Base-by-base conservation (phyloP, 2,888 invertebrate species). In the Euspilapteryx auroguttella region DNA sequence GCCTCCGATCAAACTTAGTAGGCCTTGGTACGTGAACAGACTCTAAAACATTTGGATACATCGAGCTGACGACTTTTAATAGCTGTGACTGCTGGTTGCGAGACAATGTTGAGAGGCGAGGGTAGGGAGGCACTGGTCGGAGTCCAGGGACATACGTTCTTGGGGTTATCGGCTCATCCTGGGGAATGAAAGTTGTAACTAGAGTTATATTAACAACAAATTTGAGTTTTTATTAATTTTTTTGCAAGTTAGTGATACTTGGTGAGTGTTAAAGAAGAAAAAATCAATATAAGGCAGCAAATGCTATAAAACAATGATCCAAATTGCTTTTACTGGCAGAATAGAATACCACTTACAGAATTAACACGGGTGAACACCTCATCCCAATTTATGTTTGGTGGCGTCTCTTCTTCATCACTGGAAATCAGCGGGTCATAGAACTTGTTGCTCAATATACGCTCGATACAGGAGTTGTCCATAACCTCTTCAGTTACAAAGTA, bases 381-480 rank as follows among this genome's bases (percentile, higher is more conserved):
- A 35, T 50, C 45, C 69, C 69, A 71, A 32, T 69, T 36, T 11
- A 68, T 53, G n/a, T 30, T 35, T 8, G 32, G 34, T 7, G 24
- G 25, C 1, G 41, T 36, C 1, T 31, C 33, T 2, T 46, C 57
- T 28, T 55, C 54, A 0, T 63, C 65, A 29, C 59, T 62, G 4
- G 57, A 55, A 3, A 52, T 31, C 8, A 58, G 25, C 0, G 73
- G 71, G 27, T 69, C 54, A 21, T 31, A 35, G 33, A 63, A 71
- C 27, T 45, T 53, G 29, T 66, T 63, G 2, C 47, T 38, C 0
- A 73, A 38, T 7, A 73, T 61, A 21, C 42, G 57, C 30, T 65
- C 59, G 0, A 54, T 63, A 1, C 49, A 57, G 34, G 56, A 56
- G 22, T 58, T 54, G 22, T 59, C 53, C 2, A 73, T 25, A 13